Conservation (phyloP, 2,888 invertebrate genomes). For the Lycia hirtaria region DNA sequence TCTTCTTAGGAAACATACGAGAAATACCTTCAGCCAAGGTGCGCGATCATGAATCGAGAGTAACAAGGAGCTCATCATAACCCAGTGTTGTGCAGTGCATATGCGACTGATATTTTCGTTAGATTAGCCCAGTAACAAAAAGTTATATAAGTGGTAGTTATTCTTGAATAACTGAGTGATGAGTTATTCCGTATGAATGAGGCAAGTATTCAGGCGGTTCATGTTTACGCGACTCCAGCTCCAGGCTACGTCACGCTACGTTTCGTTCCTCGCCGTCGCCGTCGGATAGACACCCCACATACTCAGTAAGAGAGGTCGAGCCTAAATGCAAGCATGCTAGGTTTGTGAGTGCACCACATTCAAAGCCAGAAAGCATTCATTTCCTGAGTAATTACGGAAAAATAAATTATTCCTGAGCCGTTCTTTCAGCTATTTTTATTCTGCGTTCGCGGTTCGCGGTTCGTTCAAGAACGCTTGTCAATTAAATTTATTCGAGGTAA, state of each 20-base stretch:
- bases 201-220: not conserved
- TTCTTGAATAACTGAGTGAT: not conserved
- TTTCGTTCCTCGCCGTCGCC: not conserved
- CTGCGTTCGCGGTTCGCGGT: constrained; percentile 9
- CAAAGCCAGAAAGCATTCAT: constrained; percentile 6
- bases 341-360: constrained; percentile 19
- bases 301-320: constrained; percentile 33
- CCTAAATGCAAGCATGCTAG: constrained; percentile 34
- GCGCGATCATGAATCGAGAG: too few species aligned
- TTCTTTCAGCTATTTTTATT: constrained; percentile 12
- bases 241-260: not conserved
- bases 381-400: constrained; percentile 14
- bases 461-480: constrained; percentile 9
- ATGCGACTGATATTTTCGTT: not conserved
- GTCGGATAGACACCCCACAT: not conserved
- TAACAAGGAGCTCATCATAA: too few species aligned
- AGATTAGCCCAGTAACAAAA: not conserved
- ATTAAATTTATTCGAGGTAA: constrained; percentile 9
- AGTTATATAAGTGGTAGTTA: not conserved
- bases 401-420: constrained; percentile 8
- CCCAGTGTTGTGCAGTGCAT: too few species aligned
- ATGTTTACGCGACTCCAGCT: constrained; percentile 4
- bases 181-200: not conserved
- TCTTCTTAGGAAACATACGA: too few species aligned
- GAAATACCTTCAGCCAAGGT: too few species aligned